phyloP scores from a whole-genome alignment of 2,113 vertebrate genomes.

The Hirundichthys speculiger region DNA sequence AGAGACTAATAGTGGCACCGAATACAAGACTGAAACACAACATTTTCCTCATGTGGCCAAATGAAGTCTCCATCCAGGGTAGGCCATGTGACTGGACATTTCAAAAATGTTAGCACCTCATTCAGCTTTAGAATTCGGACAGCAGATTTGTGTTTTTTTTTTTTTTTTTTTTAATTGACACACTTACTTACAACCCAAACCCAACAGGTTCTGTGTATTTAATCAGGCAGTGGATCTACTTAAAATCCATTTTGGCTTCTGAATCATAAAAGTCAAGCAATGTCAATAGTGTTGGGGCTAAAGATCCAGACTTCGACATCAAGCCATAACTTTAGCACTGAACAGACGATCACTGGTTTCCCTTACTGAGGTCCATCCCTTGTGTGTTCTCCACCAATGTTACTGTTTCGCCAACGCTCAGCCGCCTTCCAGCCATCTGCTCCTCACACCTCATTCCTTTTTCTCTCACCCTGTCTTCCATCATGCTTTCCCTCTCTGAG shows the following conservation, averaged over 20 bases:
- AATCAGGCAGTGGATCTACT: constrained; percentile 2
- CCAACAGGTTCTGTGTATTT: constrained; percentile 13
- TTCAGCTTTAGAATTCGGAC: background rate
- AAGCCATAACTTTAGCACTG: constrained; percentile 68
- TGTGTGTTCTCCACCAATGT: constrained; percentile 74
- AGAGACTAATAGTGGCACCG: no score
- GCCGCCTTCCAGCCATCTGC: constrained; percentile 80
- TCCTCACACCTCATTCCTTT: constrained; percentile 79
- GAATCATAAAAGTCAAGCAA: constrained; percentile 17
- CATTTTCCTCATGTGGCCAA: no score
- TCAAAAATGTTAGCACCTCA: background rate
- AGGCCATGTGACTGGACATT: constrained; percentile 9
- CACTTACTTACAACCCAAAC: background rate
- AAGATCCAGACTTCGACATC: constrained; percentile 64
- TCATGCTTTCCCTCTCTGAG: constrained; percentile 68
- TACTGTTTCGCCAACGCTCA: constrained; percentile 77
- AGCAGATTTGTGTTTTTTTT: background rate
- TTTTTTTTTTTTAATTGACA: constrained; percentile 15
- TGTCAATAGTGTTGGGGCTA: constrained; percentile 28
- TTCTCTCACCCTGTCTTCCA: constrained; percentile 79
- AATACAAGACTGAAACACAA: no score
- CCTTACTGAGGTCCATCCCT: constrained; percentile 74
- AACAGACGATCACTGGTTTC: constrained; percentile 69
- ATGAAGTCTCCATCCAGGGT: constrained; percentile 1
- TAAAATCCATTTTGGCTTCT: constrained; percentile 12